Conservation (phyloP, 2,113 vertebrate genomes). For the Ahaetulla prasina region DNA sequence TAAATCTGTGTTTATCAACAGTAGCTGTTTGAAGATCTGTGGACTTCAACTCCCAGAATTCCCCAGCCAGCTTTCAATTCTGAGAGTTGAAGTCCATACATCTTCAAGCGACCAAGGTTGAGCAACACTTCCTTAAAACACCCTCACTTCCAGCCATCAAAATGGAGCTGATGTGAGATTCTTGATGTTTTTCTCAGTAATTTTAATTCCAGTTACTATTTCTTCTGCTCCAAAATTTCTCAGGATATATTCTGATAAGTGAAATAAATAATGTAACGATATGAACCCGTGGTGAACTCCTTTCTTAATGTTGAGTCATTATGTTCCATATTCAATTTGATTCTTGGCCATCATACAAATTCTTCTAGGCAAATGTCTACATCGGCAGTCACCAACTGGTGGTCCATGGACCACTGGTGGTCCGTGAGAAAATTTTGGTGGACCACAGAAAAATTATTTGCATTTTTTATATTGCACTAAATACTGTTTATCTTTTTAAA, state of each 20-base stretch:
- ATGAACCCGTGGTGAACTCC: neutral
- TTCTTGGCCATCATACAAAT: neutral
- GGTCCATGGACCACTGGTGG: no score
- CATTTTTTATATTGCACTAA: no score
- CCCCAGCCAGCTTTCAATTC: neutral
- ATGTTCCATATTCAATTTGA: neutral
- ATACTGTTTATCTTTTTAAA: no score
- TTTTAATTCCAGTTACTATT: neutral
- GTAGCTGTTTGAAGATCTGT: neutral
- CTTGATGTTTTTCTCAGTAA: neutral
- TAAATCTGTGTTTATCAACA: neutral
- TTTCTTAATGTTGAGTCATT: neutral
- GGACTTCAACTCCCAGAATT: neutral
- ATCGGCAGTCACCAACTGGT: no score
- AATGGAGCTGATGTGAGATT: neutral
- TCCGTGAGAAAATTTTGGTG: no score
- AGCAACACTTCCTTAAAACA: neutral
- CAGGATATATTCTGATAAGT: neutral
- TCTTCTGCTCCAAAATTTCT: neutral
- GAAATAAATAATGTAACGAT: neutral
- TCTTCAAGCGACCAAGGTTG: neutral
- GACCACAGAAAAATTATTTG: no score
- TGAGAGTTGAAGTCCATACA: neutral
- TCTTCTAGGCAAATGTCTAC: neutral
- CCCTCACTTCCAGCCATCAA: neutral